These are phyloP conservation scores for Craterocephalus amniculus DNA, from an alignment of 2,797 vertebrate species.

Conservation along the genomic window DNA sequence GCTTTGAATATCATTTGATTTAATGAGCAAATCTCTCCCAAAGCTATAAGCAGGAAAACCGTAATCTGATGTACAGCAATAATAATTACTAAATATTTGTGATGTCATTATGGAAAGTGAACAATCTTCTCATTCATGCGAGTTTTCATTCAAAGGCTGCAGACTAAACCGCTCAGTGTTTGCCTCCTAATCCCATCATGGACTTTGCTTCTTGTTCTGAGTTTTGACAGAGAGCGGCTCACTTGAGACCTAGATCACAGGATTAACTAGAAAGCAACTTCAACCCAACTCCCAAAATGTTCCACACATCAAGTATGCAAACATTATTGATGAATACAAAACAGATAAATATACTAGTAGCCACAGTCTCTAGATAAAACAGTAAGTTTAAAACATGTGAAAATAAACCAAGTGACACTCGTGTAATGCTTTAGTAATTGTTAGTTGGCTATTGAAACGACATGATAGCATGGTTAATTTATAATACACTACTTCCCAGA, in stretches of 20 bases:
- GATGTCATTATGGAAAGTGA: not conserved
- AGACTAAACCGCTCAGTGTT: conserved; percentile 5
- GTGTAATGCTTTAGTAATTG: conserved; percentile 75
- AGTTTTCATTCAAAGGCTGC: conserved; percentile 2
- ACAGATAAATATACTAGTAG: conserved; percentile 66
- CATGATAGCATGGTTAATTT: conserved; percentile 70
- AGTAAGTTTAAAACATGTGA: conserved; percentile 50
- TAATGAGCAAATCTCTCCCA: conserved; percentile 48
- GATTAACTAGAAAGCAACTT: conserved; percentile 59
- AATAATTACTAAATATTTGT: conserved; percentile 1
- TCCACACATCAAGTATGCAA: conserved; percentile 66
- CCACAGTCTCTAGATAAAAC: conserved; percentile 67
- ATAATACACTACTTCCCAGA: conserved; percentile 68
- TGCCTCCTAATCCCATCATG: conserved; percentile 47
- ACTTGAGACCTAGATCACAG: conserved; percentile 48
- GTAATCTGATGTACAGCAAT: conserved; percentile 1
- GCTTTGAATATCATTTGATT: conserved; percentile 30
- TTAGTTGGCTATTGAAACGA: conserved; percentile 78
- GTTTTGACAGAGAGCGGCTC: conserved; percentile 50
- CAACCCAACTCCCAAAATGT: conserved; percentile 56
- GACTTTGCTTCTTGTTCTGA: conserved; percentile 41
- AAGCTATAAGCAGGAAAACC: conserved; percentile 37
- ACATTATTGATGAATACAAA: conserved; percentile 63
- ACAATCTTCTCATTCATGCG: not conserved
- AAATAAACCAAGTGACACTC: conserved; percentile 66